These are phyloP conservation scores for Ichneumoninae sp. DNA, from an alignment of 2,888 invertebrate genomes.

Conservation along the genomic window DNA sequence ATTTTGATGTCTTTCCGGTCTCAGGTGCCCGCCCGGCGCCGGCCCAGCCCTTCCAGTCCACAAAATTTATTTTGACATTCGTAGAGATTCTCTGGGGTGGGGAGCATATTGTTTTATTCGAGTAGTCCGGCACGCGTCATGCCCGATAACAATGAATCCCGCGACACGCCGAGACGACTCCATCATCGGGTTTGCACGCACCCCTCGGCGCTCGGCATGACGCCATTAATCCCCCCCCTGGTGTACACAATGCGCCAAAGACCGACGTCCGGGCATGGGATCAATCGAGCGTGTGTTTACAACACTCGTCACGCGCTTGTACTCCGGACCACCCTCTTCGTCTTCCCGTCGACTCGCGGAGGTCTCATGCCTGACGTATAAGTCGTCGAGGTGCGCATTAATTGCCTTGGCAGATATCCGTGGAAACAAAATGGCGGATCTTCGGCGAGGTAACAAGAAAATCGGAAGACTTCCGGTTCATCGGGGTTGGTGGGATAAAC, in stretches of 20 bases:
- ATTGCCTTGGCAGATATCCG: conserved; percentile 1
- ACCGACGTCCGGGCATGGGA: conserved; percentile 28
- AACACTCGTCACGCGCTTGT: conserved; percentile 44
- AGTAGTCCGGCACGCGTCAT: conserved; percentile 60
- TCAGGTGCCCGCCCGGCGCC: conserved; percentile 74
- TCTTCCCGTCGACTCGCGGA: conserved; percentile 12
- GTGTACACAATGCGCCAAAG: conserved; percentile 50
- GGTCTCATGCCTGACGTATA: not conserved
- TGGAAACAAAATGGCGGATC: not conserved
- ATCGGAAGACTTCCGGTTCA: not conserved
- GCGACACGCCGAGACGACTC: conserved; percentile 59
- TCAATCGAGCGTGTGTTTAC: conserved; percentile 55
- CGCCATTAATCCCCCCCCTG: conserved; percentile 61
- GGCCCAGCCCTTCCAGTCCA: too few species aligned
- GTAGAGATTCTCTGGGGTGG: conserved; percentile 19
- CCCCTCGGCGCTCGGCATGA: conserved; percentile 54
- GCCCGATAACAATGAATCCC: conserved; percentile 61
- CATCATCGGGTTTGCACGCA: conserved; percentile 58
- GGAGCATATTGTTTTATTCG: conserved; percentile 62
- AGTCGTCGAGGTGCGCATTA: not conserved
- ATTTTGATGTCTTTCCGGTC: conserved; percentile 64
- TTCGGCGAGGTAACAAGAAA: not conserved
- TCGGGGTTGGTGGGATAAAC: not conserved
- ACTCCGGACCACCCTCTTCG: conserved; percentile 33
- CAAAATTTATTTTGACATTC: conserved; percentile 72